These are phyloP conservation scores for Eupsittula cactorum DNA, from an alignment of 2,113 vertebrate species.

Conservation along the genomic window DNA sequence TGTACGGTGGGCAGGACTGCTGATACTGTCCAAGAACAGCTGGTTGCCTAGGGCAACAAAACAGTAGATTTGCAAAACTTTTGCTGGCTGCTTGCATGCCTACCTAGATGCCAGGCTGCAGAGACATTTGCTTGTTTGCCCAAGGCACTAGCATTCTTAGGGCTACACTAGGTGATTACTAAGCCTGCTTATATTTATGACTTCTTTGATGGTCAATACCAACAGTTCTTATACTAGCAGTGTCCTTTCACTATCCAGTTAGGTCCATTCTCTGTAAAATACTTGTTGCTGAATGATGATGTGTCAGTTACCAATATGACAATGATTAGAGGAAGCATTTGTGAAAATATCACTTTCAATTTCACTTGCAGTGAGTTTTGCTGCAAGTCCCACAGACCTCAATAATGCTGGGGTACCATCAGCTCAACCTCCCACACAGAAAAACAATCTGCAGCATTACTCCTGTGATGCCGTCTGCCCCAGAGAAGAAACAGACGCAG, in stretches of 20 bases:
- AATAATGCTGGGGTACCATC: neutral
- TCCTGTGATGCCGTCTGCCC: neutral
- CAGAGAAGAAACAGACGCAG: neutral
- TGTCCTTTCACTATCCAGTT: neutral
- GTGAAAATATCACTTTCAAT: neutral
- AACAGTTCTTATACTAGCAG: fast-evolving
- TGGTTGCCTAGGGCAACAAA: neutral
- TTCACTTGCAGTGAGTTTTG: neutral
- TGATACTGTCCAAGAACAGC: neutral
- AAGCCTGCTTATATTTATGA: neutral
- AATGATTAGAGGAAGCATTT: neutral
- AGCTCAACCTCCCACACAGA: neutral
- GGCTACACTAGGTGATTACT: neutral
- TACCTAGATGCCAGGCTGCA: neutral
- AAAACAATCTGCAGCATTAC: neutral
- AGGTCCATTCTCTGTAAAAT: neutral
- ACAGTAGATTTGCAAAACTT: neutral
- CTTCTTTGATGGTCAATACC: neutral
- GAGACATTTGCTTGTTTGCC: neutral
- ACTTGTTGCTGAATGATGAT: fast-evolving
- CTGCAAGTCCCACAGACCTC: neutral
- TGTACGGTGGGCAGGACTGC: neutral
- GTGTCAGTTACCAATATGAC: neutral
- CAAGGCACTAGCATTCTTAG: neutral
- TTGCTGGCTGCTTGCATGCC: neutral